Base-by-base conservation (phyloP, 2,797 vertebrate genomes). In the Arrhamphus sclerolepis region DNA sequence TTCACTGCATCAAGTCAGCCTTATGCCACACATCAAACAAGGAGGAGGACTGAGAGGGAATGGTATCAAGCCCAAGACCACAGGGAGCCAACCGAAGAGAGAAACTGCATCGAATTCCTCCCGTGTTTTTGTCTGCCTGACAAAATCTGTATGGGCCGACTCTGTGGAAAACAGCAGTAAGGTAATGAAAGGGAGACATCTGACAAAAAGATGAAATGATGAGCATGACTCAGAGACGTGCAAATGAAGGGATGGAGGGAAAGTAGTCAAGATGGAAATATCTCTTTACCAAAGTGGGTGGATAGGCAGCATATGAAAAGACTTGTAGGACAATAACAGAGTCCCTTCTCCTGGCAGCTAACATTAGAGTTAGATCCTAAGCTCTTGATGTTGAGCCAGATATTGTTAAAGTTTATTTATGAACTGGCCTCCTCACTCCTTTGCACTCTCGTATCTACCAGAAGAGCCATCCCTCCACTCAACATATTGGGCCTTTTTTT, bases 21-120 rank as follows among this genome's bases (percentile, higher is more conserved):
- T 70, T 70, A 65, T 77, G 75, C 69, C 59, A 61, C 58, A 85
- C 82, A 84, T 90, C 77, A 87, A 88, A 85, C 40, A 1, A 52
- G 56, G 43, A 59, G 26, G 62, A 77, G 61, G 71, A 66, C 77
- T 69, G 56, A 54, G 62, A 82, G 74, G 81, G 84, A 86, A 73
- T n/a, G 31, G 59, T 77, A 80, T 86, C 85, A 81, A 84, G 84
- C 75, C 76, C 67, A 46, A 56, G 75, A 67, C 80, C 34, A 11
- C 65, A 62, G 82, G 75, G 71, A 80, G 57, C 68, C 65, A 54
- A 71, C 72, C 54, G 24, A 74, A 82, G 66, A 59, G 60, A 77
- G 67, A 82, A 80, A 73, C 62, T 43, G 43, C 58, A 24, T 62
- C 38, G 46, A 81, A 86, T 81, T 82, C 57, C 65, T 77, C 59